These are phyloP conservation scores for Amiota mariae DNA, from an alignment of 2,888 invertebrate genomes.

Conservation along the genomic window DNA sequence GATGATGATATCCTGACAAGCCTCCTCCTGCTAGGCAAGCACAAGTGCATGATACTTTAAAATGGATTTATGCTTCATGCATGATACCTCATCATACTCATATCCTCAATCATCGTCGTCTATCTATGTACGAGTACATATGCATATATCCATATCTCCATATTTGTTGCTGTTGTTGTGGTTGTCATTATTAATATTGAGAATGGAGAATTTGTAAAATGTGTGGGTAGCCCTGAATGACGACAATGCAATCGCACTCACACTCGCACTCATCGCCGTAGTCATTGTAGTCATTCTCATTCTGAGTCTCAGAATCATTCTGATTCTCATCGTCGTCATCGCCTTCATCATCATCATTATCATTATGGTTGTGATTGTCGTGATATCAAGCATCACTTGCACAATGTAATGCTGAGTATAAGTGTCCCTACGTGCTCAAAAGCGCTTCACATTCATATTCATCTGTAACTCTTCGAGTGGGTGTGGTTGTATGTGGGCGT, in stretches of 20 bases:
- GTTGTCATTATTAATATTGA: background rate
- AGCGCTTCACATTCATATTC: conserved; percentile 61
- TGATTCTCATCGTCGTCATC: background rate
- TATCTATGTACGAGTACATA: background rate
- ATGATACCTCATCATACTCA: conserved; percentile 63
- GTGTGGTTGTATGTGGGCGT: conserved; percentile 4
- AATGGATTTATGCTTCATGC: conserved; percentile 68
- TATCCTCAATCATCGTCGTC: conserved; percentile 31
- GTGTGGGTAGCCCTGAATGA: background rate
- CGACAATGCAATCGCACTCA: background rate
- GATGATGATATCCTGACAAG: conserved; percentile 14
- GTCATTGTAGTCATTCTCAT: background rate
- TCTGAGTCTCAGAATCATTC: background rate
- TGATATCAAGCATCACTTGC: conserved; percentile 30
- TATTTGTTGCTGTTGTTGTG: background rate
- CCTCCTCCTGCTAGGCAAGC: conserved; percentile 40
- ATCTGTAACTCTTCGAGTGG: conserved; percentile 1
- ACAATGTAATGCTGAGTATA: conserved; percentile 63
- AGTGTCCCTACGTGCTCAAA: conserved; percentile 70
- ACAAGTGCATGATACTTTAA: conserved; percentile 61
- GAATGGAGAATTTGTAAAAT: background rate
- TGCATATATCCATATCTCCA: conserved; percentile 1
- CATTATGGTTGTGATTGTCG: conserved; percentile 1
- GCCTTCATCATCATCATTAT: background rate
- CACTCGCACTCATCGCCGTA: background rate